Percentiles rank a stretch among this genome's conserved stretches.
Conservation (phyloP, 2,888 invertebrate genomes). For the Tupiocoris notatus region DNA sequence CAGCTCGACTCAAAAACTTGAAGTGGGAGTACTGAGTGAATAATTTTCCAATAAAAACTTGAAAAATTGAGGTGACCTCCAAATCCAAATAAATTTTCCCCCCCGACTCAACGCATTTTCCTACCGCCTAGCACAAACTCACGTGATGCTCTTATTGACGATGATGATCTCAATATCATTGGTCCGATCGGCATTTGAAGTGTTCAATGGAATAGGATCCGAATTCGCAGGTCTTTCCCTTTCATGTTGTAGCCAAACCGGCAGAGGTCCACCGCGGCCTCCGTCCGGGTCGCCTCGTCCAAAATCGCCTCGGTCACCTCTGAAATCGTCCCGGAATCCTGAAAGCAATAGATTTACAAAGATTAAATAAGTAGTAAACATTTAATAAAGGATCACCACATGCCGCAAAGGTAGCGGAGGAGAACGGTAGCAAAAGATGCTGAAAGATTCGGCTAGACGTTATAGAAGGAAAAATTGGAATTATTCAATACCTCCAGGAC, state of each 20-base stretch:
- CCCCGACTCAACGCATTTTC: too few species aligned
- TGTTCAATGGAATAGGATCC: slow-evolving; percentile 28
- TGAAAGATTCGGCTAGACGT: not conserved
- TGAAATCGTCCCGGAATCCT: slow-evolving; percentile 32
- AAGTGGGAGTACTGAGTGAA: too few species aligned
- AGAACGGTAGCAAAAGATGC: not conserved
- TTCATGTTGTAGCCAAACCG: slow-evolving; percentile 11
- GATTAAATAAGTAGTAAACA: not conserved
- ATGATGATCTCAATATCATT: slow-evolving; percentile 92
- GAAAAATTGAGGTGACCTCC: too few species aligned
- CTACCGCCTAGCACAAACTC: too few species aligned
- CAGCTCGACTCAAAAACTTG: too few species aligned
- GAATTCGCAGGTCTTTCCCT: slow-evolving; percentile 32
- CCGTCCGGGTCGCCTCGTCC: slow-evolving; percentile 19
- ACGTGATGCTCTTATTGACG: slow-evolving; percentile 78
- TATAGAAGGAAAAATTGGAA: not conserved
- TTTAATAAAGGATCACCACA: not conserved
- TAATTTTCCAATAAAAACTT: too few species aligned
- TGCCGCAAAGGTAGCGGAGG: not conserved
- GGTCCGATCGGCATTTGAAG: slow-evolving; percentile 50
- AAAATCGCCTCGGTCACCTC: slow-evolving; percentile 19
- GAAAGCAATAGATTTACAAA: too few species aligned
- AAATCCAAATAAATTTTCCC: too few species aligned
- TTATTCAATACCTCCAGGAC: slow-evolving; percentile 4
- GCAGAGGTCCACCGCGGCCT: slow-evolving; percentile 8